phyloP scores from a whole-genome alignment of 2,113 vertebrate species.

The Crotalus viridis region DNA sequence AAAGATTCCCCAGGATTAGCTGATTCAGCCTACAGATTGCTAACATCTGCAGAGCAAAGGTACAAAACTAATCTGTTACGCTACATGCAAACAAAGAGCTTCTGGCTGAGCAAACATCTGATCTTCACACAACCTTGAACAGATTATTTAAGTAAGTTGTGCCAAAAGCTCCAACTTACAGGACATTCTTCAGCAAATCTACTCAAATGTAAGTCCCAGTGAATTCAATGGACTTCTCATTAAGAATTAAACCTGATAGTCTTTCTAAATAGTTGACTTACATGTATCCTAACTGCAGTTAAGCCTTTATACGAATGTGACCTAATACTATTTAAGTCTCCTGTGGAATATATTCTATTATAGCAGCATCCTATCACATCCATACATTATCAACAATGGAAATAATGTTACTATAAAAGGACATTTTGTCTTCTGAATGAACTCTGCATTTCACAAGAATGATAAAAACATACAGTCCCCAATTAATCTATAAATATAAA shows the following conservation, averaged over 20 bases:
- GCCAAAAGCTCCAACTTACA: not conserved
- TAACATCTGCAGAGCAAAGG: constrained; percentile 4
- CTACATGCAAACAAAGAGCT: constrained; percentile 11
- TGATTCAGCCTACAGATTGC: not conserved
- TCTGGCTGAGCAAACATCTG: constrained; percentile 8
- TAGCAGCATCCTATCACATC: not conserved
- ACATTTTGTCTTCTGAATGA: not conserved
- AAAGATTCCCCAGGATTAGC: not conserved
- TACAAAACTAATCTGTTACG: constrained; percentile 11
- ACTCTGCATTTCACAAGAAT: not conserved
- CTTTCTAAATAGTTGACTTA: not conserved
- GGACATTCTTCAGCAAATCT: not conserved
- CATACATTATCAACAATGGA: not conserved
- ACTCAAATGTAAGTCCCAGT: not conserved
- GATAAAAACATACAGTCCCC: not conserved
- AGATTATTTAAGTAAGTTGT: constrained; percentile 14
- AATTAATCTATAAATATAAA: not conserved
- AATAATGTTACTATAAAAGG: not conserved
- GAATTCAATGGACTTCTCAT: not conserved
- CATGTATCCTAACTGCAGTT: not conserved
- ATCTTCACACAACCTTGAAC: constrained; percentile 18
- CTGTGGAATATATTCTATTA: not conserved
- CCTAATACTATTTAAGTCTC: not conserved
- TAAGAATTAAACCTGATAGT: not conserved
- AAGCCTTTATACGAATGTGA: not conserved